Evolutionary conservation across 92 coral and sea anemone genomes (phyloP), one percentile per base, ranked within the genome.

Genomic region (Blastomussa wellsi): DNA sequence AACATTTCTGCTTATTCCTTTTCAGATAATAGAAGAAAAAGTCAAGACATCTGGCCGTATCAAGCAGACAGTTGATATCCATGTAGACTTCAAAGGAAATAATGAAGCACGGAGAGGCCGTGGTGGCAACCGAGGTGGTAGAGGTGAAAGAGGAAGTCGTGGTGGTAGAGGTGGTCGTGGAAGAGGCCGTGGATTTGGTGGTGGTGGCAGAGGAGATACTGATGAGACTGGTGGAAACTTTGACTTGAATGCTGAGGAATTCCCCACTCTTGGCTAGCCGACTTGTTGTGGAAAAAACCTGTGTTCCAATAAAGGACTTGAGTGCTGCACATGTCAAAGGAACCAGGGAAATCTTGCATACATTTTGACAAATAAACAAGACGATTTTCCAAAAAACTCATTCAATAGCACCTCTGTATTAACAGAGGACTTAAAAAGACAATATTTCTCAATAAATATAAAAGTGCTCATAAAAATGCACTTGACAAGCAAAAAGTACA

Each of bases 31-130:
- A 26, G 99, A 96, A 79, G 99, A 94, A 57, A 96, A 87, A 88
- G 82, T 91, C 74, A 96, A 96, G 91, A 94, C 98, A 17, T 94
- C 99, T n/a, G 99, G 99, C 28, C 84, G 99, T 74, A 95, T 96
- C 38, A 96, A 93, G 86, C 97, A 92, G 78, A 88, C 91, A 20
- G 75, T 95, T 42, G 95, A 95, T n/a, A 92, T 96, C 76, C 95
- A 89, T 32, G 85, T 91, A 78, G 90, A 88, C n/a, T 92, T 94
- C 89, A 88, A 83, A 83, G 81, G 83, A 26, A 78, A 76, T 51
- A 19, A 77, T 55, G 95, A 87, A n/a, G 53, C 87, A 3, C 79
- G 91, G 20, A 76, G 77, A 33, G 88, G 84, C 33, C 85, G 88
- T 53, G 87, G 97, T 13, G 89, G 93, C 22, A 59, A 89, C 29